Conservation (phyloP, 35 echinoderm and acorn worm genomes). For the Apostichopus japonicus region DNA sequence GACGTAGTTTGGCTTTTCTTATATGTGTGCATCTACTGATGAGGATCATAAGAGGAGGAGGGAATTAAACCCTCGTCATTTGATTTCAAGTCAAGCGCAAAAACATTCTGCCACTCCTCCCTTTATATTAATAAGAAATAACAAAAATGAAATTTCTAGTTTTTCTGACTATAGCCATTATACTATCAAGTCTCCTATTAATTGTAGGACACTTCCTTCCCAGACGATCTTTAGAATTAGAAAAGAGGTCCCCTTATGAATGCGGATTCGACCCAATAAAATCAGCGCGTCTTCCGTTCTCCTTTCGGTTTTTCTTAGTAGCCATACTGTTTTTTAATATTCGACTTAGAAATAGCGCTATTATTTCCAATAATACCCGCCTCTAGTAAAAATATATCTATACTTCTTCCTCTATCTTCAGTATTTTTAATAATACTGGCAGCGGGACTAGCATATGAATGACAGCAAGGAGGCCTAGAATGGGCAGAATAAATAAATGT, state of each 20-base stretch:
- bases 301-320: constrained; percentile 81
- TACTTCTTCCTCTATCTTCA: neutral
- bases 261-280: constrained; percentile 86
- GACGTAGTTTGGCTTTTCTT: constrained; percentile 84
- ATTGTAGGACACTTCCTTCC: constrained; percentile 48
- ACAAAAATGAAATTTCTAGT: neutral
- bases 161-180: neutral
- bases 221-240: constrained; percentile 18
- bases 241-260: constrained; percentile 82
- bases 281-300: constrained; percentile 71
- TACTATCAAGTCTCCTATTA: constrained; percentile 19
- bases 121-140: constrained; percentile 22
- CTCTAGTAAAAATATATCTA: too few relatives aligned
- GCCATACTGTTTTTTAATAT: constrained; percentile 79
- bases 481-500: constrained; percentile 80
- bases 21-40: constrained; percentile 85
- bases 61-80: constrained; percentile 78
- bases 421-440: constrained; percentile 54
- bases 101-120: constrained; percentile 22
- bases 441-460: constrained; percentile 60
- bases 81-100: constrained; percentile 77
- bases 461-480: constrained; percentile 70
- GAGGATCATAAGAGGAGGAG: constrained; percentile 81
- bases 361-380: constrained; percentile 50
- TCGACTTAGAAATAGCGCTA: constrained; percentile 80